Evolutionary conservation across 2,797 vertebrate genomes (phyloP), one percentile per base, ranked within the genome.

Genomic region (Epinephelus malabaricus): DNA sequence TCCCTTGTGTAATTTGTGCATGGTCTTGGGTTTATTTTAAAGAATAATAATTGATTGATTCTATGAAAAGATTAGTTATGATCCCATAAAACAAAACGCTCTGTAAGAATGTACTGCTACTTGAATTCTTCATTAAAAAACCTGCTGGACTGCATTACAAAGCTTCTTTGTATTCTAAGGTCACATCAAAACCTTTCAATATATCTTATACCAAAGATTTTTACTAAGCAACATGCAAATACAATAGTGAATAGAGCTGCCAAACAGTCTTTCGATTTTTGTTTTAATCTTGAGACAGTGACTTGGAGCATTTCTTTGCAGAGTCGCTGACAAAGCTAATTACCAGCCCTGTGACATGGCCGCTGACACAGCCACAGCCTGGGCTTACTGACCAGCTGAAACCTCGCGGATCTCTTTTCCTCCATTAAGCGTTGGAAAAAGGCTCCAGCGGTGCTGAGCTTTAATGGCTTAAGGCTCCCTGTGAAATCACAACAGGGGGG

Each of bases 401-500:
- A 81, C 46, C 75, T 61, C 38, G 76, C 59, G 64, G 18, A 84
- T 80, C 73, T 72, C 66, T 68, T 79, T 78, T 69, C 56, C 62
- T 76, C 76, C 58, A 63, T 79, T 74, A 79, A 61, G 40, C 21
- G 1, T 30, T 27, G 50, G 27, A 63, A 78, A 72, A 76, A 73
- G 53, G 34, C 81, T 78, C 74, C 74, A 66, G 82, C 73, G 1
- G 77, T 15, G 79, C 67, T 56, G 51, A 58, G 43, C 50, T 86
- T 85, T 83, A 89, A 88, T 87, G 78, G 78, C 82, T 87, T 85
- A 50, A 75, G 70, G 66, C 81, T 82, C 66, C 40, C 54, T 64
- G 68, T 80, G 78, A 86, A 75, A 87, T 82, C 87, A 77, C 84
- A 86, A 82, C 74, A 25, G 85, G 85, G 70, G 75, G 76, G 73